Conservation (phyloP, 2,113 vertebrate species). For the Columbina picui region DNA sequence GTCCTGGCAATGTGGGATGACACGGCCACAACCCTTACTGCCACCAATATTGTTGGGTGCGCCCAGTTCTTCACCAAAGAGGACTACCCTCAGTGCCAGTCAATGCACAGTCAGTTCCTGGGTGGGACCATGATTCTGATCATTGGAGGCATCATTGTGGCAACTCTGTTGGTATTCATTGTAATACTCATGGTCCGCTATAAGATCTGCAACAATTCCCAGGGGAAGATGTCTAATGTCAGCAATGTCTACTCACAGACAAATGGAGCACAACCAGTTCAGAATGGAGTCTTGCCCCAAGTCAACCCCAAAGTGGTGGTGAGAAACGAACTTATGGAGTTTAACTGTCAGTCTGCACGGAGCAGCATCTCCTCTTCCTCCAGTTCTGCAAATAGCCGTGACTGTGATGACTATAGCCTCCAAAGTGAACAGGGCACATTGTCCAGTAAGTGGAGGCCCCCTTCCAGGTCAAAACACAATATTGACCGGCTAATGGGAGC, state of each 20-base stretch:
- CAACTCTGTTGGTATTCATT: conserved; percentile 93
- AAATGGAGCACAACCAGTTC: conserved; percentile 85
- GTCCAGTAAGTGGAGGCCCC: conserved; percentile 86
- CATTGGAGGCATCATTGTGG: conserved; percentile 95
- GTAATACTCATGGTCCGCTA: conserved; percentile 97
- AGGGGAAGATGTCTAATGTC: conserved; percentile 84
- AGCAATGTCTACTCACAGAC: conserved; percentile 93
- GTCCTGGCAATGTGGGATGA: conserved; percentile 98
- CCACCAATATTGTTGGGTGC: conserved; percentile 95
- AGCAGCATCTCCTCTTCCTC: conserved; percentile 92
- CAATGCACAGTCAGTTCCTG: conserved; percentile 91
- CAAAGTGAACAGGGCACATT: conserved; percentile 85
- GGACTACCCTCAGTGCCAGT: conserved; percentile 92
- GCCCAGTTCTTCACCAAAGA: conserved; percentile 92
- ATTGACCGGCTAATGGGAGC: conserved; percentile 95
- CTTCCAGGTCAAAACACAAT: conserved; percentile 83
- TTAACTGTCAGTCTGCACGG: conserved; percentile 86
- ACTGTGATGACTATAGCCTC: conserved; percentile 79
- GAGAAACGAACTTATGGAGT: conserved; percentile 89
- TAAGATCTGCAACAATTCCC: conserved; percentile 86
- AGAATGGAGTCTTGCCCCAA: conserved; percentile 79
- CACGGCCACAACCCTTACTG: conserved; percentile 91
- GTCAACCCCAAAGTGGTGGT: conserved; percentile 87
- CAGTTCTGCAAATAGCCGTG: conserved; percentile 82
- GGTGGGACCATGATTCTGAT: conserved; percentile 97